These are phyloP conservation scores for Eupeodes corollae DNA, from an alignment of 1,140 invertebrate species.

Conservation along the genomic window DNA sequence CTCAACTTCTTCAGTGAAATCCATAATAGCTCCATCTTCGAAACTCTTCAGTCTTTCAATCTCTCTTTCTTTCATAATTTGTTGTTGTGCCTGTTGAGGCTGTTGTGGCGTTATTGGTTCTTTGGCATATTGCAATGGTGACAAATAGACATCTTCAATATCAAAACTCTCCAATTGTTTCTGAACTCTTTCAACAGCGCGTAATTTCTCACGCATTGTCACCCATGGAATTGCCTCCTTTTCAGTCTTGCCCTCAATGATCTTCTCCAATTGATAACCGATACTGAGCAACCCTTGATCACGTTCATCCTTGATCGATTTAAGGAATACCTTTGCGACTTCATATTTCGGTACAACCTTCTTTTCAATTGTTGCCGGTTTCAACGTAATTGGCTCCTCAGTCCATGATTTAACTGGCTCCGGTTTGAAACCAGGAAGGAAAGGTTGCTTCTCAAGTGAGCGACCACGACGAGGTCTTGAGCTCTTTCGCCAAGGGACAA, in stretches of 20 bases:
- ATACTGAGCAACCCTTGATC: conserved; percentile 33
- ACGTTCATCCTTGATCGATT: conserved; percentile 32
- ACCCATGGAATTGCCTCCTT: conserved; percentile 35
- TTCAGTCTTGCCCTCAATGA: conserved; percentile 28
- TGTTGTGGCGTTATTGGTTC: conserved; percentile 16
- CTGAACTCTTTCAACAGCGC: conserved; percentile 28
- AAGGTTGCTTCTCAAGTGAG: conserved; percentile 28
- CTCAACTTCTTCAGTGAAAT: conserved; percentile 34
- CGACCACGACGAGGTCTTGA: conserved; percentile 30
- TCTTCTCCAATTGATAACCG: conserved; percentile 25
- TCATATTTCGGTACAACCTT: conserved; percentile 34
- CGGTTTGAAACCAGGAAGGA: conserved; percentile 27
- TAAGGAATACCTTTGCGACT: conserved; percentile 29
- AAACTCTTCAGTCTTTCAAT: conserved; percentile 32
- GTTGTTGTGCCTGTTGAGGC: conserved; percentile 21
- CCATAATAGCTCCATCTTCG: conserved; percentile 36
- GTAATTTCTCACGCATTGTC: conserved; percentile 33
- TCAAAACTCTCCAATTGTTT: conserved; percentile 31
- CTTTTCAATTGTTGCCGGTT: conserved; percentile 38
- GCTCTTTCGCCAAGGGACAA: conserved; percentile 33
- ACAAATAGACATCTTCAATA: conserved; percentile 30
- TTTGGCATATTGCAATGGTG: conserved; percentile 23
- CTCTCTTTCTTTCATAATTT: conserved; percentile 22
- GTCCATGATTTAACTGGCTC: conserved; percentile 41
- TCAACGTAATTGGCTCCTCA: conserved; percentile 45